Evolutionary conservation across 2,797 vertebrate genomes (phyloP), one percentile per base, ranked within the genome.

Genomic region (Gambusia yucatana): DNA sequence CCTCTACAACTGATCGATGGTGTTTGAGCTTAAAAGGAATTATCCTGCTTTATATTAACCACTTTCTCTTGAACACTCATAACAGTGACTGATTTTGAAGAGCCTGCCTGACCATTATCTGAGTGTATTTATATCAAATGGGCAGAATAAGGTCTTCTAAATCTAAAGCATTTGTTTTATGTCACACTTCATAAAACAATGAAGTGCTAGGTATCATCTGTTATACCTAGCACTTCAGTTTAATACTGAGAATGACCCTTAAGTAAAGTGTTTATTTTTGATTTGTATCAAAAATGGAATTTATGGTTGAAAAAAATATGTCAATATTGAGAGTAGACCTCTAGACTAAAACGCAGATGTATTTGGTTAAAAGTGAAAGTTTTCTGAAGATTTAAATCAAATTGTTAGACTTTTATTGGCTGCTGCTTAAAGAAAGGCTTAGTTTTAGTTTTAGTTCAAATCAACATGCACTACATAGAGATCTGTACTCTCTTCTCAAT

Each of bases 21-120:
- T 82, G 86, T 91, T 89, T 83, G 86, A 87, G 85, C 76, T 86
- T 73, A 80, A 86, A 73, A 83, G 80, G 84, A 91, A 90, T 82
- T 89, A 74, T 86, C 84, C 85, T 93, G 92, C 91, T 93, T 92
- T 90, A 83, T 87, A 84, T 89, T 87, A 86, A 91, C 91, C 89
- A 91, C 85, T 86, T 91, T 92, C 83, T 92, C 89, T 86, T 89
- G 78, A 80, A 71, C 87, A 59, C 82, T 89, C 89, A 87, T 82
- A 84, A 88, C 85, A 81, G 82, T 82, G 84, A 93, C 83, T 91
- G 86, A 89, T 90, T 91, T 86, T 93, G 88, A 91, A 88, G 85
- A 84, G 85, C 75, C 83, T 85, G 50, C 39, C 73, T 86, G 79
- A 77, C 87, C 73, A 84, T 70, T 86, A 48, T 75, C 59, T 81